Evolutionary conservation across 2,888 invertebrate species (phyloP).

Genomic region (Siphonodentalium dalli): DNA sequence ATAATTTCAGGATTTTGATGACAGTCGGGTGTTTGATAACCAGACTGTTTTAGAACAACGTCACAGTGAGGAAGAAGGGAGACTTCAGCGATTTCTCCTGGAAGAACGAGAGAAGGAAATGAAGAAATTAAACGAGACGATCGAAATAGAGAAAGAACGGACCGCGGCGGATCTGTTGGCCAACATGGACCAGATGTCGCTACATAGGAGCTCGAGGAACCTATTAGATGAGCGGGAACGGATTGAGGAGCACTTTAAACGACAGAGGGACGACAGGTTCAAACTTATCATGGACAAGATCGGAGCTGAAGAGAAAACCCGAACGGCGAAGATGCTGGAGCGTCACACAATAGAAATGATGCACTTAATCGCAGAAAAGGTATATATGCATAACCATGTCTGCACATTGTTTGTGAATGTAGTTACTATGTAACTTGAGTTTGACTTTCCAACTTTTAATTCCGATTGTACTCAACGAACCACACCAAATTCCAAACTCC

Average conservation of each 20-base stretch:
- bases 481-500: too few relatives aligned
- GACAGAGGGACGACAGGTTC: slow-evolving; percentile 45
- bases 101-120: slow-evolving; percentile 56
- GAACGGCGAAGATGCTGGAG: slow-evolving; percentile 60
- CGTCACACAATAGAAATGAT: slow-evolving; percentile 61
- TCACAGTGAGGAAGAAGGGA: slow-evolving; percentile 95
- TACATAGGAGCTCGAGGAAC: slow-evolving; percentile 36
- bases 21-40: slow-evolving; percentile 76
- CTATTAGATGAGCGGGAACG: slow-evolving; percentile 45
- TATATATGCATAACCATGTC: slow-evolving; percentile 8
- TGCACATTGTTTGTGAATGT: neutral
- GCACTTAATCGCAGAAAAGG: slow-evolving; percentile 57
- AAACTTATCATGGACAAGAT: slow-evolving; percentile 51
- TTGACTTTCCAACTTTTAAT: too few relatives aligned
- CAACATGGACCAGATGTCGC: slow-evolving; percentile 42
- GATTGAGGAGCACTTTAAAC: slow-evolving; percentile 55
- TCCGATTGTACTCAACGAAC: too few relatives aligned
- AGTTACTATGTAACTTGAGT: neutral
- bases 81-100: slow-evolving; percentile 69
- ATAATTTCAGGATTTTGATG: slow-evolving; percentile 75
- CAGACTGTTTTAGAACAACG: slow-evolving; percentile 88
- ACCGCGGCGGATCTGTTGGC: slow-evolving; percentile 50
- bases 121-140: slow-evolving; percentile 45
- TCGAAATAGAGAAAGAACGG: slow-evolving; percentile 45
- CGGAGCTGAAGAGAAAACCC: slow-evolving; percentile 57